phyloP scores from a whole-genome alignment of 2,888 invertebrate species.

The Hemaris fuciformis region DNA sequence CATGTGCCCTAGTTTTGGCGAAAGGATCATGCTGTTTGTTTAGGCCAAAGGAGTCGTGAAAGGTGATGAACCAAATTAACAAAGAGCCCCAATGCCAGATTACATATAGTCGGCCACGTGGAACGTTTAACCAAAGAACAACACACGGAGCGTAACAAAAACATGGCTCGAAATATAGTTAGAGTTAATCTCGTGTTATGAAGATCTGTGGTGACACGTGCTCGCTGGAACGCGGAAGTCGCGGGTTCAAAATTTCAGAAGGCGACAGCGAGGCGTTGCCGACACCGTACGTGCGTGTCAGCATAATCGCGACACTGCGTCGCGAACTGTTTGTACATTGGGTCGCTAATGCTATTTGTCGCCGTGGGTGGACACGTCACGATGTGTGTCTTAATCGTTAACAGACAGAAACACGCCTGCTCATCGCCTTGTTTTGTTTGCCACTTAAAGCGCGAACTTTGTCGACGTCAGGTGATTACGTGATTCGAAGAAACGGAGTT shows the following conservation, averaged over 20 bases:
- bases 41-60: conserved; percentile 64
- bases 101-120: conserved; percentile 14
- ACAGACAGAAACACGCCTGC: conserved; percentile 63
- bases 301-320: conserved; percentile 58
- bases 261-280: conserved; percentile 35
- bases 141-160: conserved; percentile 32
- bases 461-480: conserved; percentile 58
- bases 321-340: conserved; percentile 67
- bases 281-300: conserved; percentile 50
- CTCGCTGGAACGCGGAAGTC: conserved; percentile 41
- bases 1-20: conserved; percentile 76
- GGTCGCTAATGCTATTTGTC: conserved; percentile 74
- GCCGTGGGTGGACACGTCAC: conserved; percentile 63
- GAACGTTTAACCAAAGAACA: conserved; percentile 15
- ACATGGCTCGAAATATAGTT: conserved; percentile 42
- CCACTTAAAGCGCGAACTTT: conserved; percentile 63
- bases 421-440: conserved; percentile 68
- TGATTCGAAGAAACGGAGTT: conserved; percentile 26
- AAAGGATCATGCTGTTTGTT: conserved; percentile 76
- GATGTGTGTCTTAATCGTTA: conserved; percentile 77
- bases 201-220: conserved; percentile 48
- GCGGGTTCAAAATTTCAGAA: conserved; percentile 48
- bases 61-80: conserved; percentile 72
- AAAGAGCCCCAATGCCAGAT: conserved; percentile 33
- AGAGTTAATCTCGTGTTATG: conserved; percentile 49